These are phyloP conservation scores for Hydractinia symbiolongicarpus DNA, from an alignment of 30 jellyfish, hydroid and myxozoan species.

Conservation along the genomic window DNA sequence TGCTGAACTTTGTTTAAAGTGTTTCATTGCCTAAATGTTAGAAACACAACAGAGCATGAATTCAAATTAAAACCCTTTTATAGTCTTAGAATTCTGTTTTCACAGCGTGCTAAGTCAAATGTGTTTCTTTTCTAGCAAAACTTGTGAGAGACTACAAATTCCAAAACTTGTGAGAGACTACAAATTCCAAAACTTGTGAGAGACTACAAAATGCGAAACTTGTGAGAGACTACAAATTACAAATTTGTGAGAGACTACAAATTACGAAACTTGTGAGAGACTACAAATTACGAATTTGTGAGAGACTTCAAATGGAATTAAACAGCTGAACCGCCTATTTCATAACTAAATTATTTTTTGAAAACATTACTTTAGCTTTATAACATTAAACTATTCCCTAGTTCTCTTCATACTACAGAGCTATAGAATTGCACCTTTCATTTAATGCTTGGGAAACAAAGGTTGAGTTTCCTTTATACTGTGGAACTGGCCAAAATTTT, in stretches of 20 bases:
- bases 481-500: neutral
- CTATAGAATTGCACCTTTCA: neutral
- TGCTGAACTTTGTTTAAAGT: too few species aligned
- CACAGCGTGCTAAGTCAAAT: slow-evolving; percentile 24
- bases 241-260: slow-evolving; percentile 25
- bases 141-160: too few species aligned
- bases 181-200: too few species aligned
- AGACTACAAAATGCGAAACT: too few species aligned
- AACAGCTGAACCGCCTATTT: slow-evolving; percentile 17
- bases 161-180: too few species aligned
- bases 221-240: slow-evolving; percentile 4
- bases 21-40: too few species aligned
- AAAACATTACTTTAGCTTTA: slow-evolving; percentile 7
- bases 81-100: slow-evolving; percentile 16
- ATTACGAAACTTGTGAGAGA: too few species aligned
- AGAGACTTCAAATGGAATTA: neutral
- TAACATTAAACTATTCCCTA: neutral
- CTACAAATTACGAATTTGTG: too few species aligned
- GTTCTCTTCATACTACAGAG: neutral
- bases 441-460: neutral
- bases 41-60: neutral
- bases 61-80: slow-evolving; percentile 19
- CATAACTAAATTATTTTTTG: neutral
- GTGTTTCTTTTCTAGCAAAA: slow-evolving; percentile 19
- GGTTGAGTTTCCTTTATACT: neutral